Evolutionary conservation across 1,140 invertebrate genomes (phyloP), one percentile per base, ranked within the genome.

Genomic region (Heliconius himera): DNA sequence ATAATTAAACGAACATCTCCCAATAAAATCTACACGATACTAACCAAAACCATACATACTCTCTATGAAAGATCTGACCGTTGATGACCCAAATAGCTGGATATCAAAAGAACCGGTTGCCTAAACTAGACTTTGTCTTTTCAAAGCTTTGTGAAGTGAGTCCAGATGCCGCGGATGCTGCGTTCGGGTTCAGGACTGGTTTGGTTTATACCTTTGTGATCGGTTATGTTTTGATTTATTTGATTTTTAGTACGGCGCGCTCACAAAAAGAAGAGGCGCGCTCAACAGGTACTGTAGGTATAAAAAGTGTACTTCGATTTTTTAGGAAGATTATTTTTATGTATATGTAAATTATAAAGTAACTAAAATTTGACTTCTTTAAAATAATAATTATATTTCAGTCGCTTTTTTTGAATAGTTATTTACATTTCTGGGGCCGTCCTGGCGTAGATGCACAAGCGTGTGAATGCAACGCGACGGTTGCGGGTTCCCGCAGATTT

Each of bases 141-240:
- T 86, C 76, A 87, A 22, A 79, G 70, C 82, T 84, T 83, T 92
- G 90, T 93, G 91, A 90, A 85, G 84, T 85, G 60, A 66, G 84
- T 76, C 81, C 91, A 93, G 90, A 93, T 91, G 89, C 79, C 88
- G 88, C 89, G 92, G 92, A 94, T 92, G 92, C 92, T 92, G 92
- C 85, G 86, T 84, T 85, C 85, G 84, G 85, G 86, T 84, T 85
- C 87, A 81, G 88, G 91, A 90, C 90, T 85, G 89, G 89, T 93
- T 94, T 92, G 89, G 89, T 93, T 94, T 92, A 88, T 88, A 88
- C 89, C 88, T 92, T 94, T 92, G 92, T 86, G 88, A 93, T 94
- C 91, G 90, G 91, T 90, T 93, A 93, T 92, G 84, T 87, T 93
- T 92, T 94, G 91, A 94, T 94, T 94, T 94, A 94, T 94, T 91